These are phyloP conservation scores for Setophaga coronata DNA, from an alignment of 2,113 vertebrate genomes.

Conservation along the genomic window DNA sequence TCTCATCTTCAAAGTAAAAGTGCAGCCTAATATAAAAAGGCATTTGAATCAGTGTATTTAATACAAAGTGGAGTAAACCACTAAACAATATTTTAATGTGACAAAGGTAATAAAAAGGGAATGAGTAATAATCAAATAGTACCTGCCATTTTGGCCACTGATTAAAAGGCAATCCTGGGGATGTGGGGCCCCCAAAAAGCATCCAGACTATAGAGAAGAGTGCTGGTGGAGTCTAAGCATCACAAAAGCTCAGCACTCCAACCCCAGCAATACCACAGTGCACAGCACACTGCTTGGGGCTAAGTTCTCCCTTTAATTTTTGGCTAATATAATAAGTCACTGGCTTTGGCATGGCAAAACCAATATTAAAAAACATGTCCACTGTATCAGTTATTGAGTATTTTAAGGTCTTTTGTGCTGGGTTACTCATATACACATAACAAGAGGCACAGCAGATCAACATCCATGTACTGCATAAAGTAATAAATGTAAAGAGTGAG, in stretches of 20 bases:
- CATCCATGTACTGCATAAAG: neutral
- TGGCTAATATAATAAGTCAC: neutral
- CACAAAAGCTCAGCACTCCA: neutral
- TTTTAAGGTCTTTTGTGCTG: neutral
- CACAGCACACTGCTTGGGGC: neutral
- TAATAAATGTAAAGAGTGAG: neutral
- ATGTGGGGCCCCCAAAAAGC: neutral
- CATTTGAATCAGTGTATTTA: constrained; percentile 11
- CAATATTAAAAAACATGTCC: neutral
- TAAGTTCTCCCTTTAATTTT: neutral
- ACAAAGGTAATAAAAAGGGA: neutral
- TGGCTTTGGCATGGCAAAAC: neutral
- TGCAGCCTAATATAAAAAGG: neutral
- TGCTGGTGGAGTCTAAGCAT: neutral
- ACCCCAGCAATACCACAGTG: neutral
- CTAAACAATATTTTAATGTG: neutral
- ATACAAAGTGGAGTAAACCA: constrained; percentile 12
- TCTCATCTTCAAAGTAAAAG: neutral
- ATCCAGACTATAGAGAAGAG: neutral
- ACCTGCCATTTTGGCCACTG: neutral
- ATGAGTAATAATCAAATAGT: neutral
- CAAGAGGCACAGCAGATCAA: neutral
- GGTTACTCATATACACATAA: neutral
- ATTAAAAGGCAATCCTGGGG: neutral
- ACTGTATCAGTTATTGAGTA: neutral